Conservation (phyloP, 1,140 invertebrate species). For the Thaumetopoea pityocampa region DNA sequence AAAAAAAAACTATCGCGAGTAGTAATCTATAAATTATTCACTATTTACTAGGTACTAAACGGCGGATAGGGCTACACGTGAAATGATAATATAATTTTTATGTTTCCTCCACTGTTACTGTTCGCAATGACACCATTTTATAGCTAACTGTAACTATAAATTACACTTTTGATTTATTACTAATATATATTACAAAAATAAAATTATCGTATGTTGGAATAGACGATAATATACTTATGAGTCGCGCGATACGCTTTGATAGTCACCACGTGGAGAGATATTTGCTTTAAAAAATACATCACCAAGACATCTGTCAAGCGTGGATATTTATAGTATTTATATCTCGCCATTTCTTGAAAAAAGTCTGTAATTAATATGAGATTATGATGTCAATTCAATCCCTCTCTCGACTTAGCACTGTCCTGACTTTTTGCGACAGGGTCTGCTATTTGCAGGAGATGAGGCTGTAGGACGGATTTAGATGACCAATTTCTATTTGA, state of each 20-base stretch:
- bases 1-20: slow-evolving; percentile 1
- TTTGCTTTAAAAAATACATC: too few species aligned
- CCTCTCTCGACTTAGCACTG: too few species aligned
- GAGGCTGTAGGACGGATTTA: too few species aligned
- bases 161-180: slow-evolving; percentile 56
- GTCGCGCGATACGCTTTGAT: not conserved
- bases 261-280: too few species aligned
- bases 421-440: too few species aligned
- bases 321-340: too few species aligned
- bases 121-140: slow-evolving; percentile 42
- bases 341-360: too few species aligned
- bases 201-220: slow-evolving; percentile 11
- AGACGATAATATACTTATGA: not conserved
- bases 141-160: slow-evolving; percentile 54
- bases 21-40: slow-evolving; percentile 4
- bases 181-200: slow-evolving; percentile 14
- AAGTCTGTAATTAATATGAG: too few species aligned
- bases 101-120: slow-evolving; percentile 40
- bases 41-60: slow-evolving; percentile 45
- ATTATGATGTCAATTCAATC: too few species aligned
- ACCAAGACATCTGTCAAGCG: too few species aligned
- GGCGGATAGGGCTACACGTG: slow-evolving; percentile 48
- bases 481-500: too few species aligned
- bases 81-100: slow-evolving; percentile 63
- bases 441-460: too few species aligned